phyloP scores from a whole-genome alignment of 2,797 vertebrate genomes.

The Loriculus beryllinus region DNA sequence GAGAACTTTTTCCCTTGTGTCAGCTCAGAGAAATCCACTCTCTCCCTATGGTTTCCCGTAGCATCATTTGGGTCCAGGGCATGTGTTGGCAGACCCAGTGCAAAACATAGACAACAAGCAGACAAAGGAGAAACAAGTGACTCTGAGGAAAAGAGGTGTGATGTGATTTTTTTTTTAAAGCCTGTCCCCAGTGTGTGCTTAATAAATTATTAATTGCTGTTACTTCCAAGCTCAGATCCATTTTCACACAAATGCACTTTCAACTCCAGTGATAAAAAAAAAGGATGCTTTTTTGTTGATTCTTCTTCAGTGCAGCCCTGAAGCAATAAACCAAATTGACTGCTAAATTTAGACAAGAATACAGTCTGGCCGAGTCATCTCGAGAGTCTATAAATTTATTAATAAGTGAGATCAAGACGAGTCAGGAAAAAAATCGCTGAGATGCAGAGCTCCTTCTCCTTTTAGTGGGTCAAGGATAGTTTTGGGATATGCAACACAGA shows the following conservation, averaged over 20 bases:
- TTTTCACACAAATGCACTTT: constrained; percentile 50
- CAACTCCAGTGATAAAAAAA: background rate
- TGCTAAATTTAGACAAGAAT: constrained; percentile 64
- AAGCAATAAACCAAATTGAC: constrained; percentile 57
- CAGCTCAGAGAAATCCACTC: background rate
- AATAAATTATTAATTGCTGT: constrained; percentile 54
- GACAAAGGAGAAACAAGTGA: background rate
- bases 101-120: background rate
- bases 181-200: background rate
- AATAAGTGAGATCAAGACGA: constrained; percentile 22
- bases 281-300: background rate
- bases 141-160: background rate
- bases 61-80: background rate
- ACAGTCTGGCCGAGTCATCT: background rate
- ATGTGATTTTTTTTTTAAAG: background rate
- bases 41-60: background rate
- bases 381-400: constrained; percentile 49
- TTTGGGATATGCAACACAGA: background rate
- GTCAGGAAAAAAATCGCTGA: constrained; percentile 6
- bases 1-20: background rate
- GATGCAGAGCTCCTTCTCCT: background rate
- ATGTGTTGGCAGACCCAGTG: background rate
- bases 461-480: constrained; percentile 27
- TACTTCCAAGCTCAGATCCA: constrained; percentile 36
- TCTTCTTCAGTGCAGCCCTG: background rate